These are phyloP conservation scores for Dryobotodes eremita DNA, from an alignment of 2,888 invertebrate genomes.

Conservation along the genomic window DNA sequence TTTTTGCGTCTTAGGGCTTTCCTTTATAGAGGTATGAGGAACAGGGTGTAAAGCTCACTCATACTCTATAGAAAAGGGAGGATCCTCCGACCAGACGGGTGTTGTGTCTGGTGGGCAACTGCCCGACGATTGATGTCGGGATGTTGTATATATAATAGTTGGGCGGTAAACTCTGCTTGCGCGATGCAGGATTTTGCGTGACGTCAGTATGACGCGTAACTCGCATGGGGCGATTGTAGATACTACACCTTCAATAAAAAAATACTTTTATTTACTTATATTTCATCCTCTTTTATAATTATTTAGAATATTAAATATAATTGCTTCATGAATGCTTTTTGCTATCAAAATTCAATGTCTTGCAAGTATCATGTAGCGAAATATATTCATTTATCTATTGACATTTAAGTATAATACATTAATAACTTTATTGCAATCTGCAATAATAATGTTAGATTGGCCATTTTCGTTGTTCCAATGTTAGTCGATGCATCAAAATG, in stretches of 20 bases:
- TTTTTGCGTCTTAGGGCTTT: not conserved
- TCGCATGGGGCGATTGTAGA: no score
- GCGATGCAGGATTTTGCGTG: no score
- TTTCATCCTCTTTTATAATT: not conserved
- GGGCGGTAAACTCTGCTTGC: no score
- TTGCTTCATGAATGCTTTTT: not conserved
- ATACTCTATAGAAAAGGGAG: no score
- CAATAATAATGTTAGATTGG: not conserved
- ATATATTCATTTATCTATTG: not conserved
- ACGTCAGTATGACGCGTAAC: no score
- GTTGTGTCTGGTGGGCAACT: no score
- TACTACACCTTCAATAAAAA: not conserved
- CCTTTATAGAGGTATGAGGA: no score
- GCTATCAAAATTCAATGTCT: not conserved
- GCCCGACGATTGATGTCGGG: no score
- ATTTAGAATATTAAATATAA: not conserved
- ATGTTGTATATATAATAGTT: no score
- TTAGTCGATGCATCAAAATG: not conserved
- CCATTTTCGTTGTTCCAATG: not conserved
- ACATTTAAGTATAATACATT: not conserved
- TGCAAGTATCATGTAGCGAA: slow-evolving; percentile 8
- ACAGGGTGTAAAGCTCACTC: no score
- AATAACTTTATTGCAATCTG: not conserved
- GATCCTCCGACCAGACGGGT: no score
- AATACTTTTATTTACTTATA: not conserved